A percentile compares a stretch with the other conserved stretches of the same genome.
These are phyloP conservation scores for Antitype chi DNA, from an alignment of 2,888 invertebrate genomes.

Conservation along the genomic window DNA sequence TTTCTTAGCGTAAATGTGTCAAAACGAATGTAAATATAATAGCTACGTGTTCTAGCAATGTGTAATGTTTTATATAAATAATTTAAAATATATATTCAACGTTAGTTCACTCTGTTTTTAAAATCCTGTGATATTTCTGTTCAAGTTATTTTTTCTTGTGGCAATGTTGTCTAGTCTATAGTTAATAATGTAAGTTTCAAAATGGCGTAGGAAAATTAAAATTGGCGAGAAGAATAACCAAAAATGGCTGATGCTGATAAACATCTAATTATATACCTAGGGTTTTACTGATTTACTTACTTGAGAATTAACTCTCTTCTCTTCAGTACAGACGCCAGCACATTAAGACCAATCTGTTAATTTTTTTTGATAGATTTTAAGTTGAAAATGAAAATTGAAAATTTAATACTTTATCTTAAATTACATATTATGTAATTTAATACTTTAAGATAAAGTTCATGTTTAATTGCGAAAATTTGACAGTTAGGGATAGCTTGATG, in stretches of 20 bases:
- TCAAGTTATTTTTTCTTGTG: conserved; percentile 29
- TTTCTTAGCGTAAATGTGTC: neutral
- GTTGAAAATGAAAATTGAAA: too few relatives aligned
- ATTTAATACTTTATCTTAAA: too few relatives aligned
- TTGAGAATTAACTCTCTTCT: neutral
- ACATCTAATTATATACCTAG: neutral
- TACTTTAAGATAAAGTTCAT: too few relatives aligned
- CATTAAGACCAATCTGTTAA: too few relatives aligned
- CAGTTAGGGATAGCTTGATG: too few relatives aligned
- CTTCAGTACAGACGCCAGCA: too few relatives aligned
- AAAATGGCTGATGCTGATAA: neutral
- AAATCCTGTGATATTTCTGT: conserved; percentile 62
- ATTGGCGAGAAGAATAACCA: neutral
- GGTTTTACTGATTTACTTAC: neutral
- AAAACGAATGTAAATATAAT: conserved; percentile 29
- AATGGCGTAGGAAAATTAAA: neutral
- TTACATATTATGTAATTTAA: too few relatives aligned
- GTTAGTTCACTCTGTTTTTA: conserved; percentile 31
- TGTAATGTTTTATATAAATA: conserved; percentile 53
- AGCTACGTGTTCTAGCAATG: conserved; percentile 62
- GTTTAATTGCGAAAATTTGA: too few relatives aligned
- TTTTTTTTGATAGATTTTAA: too few relatives aligned
- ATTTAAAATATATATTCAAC: conserved; percentile 19
- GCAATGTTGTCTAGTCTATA: conserved; percentile 37
- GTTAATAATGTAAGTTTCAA: neutral